These are phyloP conservation scores for Phrynocephalus versicolor DNA, from an alignment of 2,113 vertebrate genomes.

Conservation along the genomic window DNA sequence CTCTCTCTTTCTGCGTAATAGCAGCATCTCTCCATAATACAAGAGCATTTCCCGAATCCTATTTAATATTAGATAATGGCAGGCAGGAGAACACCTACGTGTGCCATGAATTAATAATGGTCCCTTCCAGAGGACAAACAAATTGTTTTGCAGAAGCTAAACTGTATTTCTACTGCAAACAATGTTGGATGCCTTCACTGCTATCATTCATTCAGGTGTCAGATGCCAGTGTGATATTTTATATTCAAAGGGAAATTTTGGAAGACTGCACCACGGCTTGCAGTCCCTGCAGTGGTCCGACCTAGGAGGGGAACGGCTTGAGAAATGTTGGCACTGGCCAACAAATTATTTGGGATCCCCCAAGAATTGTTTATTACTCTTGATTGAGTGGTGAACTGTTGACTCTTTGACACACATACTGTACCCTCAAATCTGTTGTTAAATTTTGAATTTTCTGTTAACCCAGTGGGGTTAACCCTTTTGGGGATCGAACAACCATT, in stretches of 20 bases:
- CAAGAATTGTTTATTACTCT: neutral
- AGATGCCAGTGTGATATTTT: neutral
- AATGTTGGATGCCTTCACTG: neutral
- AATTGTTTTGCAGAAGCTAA: neutral
- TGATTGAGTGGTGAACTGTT: too few relatives aligned
- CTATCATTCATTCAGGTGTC: slow-evolving; percentile 3
- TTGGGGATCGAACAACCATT: too few relatives aligned
- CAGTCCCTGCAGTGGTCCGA: neutral
- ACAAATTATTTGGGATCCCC: neutral
- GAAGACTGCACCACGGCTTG: neutral
- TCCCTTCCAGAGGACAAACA: neutral
- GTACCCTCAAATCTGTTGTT: too few relatives aligned
- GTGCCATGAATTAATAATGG: slow-evolving; percentile 9
- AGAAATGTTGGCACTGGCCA: fast-evolving
- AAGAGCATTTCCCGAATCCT: slow-evolving; percentile 1
- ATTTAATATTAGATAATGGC: slow-evolving; percentile 11
- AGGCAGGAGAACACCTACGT: neutral
- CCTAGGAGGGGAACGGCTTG: neutral
- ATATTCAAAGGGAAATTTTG: neutral
- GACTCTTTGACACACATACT: too few relatives aligned
- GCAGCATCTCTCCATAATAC: slow-evolving; percentile 5
- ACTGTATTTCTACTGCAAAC: slow-evolving; percentile 1
- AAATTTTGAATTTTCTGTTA: too few relatives aligned
- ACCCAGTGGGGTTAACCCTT: too few relatives aligned
- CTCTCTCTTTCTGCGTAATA: neutral